Evolutionary conservation across 2,797 vertebrate genomes (phyloP), one percentile per base, ranked within the genome.

Genomic region (Benthosema pterotum): DNA sequence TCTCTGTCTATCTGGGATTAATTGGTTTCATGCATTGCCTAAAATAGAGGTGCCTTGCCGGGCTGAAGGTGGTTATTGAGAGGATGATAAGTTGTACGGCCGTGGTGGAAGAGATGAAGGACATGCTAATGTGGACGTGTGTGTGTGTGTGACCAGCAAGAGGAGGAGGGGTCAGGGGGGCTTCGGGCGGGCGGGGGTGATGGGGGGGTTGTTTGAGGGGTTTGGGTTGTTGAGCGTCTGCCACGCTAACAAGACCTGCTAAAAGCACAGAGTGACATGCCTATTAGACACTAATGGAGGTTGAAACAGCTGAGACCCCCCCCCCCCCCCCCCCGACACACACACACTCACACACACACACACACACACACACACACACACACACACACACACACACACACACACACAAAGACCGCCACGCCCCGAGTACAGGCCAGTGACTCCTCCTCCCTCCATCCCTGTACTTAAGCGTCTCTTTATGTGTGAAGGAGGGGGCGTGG

Each of bases 261-360:
- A 90, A 93, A 92, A 91, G 89, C 91, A 74, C 68, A 67, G 80
- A 86, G 75, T 88, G 83, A 88, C 83, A 82, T 78, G 65, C 85
- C 85, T 89, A 87, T 92, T 91, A 92, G 82, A 78, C 71, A 43
- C 87, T 93, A 92, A 93, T 92, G 90, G 90, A 90, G 78, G 67
- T 74, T 68, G 68, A 87, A 85, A 87, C 89, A 92, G 87, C 90
- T 91, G 87, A 82, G 88, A 74, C 87, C 83, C 76, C n/a, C n/a
- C n/a, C n/a, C n/a, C n/a, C n/a, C 46, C 13, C 3, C n/a, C n/a
- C n/a, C n/a, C 58, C 19, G 18, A 48, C 46, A 46, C 66, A 69
- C 57, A 67, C 49, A 66, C 63, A 65, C 18, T 43, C 55, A 19
- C 55, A 42, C 53, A 42, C 53, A 56, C 54, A 42, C 53, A 56